Percentiles rank a stretch among this genome's conserved stretches.
Evolutionary conservation across 2,888 invertebrate genomes (phyloP).

Genomic region (Selenia dentaria): DNA sequence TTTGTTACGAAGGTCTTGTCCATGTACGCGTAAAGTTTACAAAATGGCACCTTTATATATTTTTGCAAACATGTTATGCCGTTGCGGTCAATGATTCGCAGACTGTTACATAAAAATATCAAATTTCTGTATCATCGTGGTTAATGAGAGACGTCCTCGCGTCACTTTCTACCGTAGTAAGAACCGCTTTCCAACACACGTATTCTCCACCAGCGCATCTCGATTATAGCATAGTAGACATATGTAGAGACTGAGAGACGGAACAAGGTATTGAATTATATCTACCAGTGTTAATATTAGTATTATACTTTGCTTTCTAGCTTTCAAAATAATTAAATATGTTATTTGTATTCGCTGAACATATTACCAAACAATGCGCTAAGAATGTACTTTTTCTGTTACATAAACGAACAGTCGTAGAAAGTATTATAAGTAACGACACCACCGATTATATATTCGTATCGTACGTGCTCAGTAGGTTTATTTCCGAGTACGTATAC

Average conservation of each 20-base stretch:
- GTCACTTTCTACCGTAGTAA: slow-evolving; percentile 53
- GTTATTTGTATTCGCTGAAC: neutral
- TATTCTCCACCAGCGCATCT: slow-evolving; percentile 12
- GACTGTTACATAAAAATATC: slow-evolving; percentile 35
- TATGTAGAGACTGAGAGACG: too few species aligned
- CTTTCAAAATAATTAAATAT: too few species aligned
- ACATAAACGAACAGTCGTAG: slow-evolving; percentile 46
- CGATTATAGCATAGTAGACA: too few species aligned
- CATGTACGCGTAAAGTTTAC: slow-evolving; percentile 44
- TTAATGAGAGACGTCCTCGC: slow-evolving; percentile 49
- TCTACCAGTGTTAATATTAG: too few species aligned
- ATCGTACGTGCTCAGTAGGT: slow-evolving; percentile 51
- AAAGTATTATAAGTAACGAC: slow-evolving; percentile 56
- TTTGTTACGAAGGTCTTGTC: slow-evolving; percentile 52
- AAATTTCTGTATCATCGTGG: slow-evolving; percentile 44
- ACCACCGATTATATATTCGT: slow-evolving; percentile 36
- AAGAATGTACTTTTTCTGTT: slow-evolving; percentile 16
- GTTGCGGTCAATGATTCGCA: slow-evolving; percentile 14
- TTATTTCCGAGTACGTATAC: slow-evolving; percentile 31
- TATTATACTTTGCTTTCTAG: too few species aligned
- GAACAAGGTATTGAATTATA: too few species aligned
- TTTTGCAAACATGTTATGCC: slow-evolving; percentile 24
- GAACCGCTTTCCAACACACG: slow-evolving; percentile 51
- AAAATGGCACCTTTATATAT: slow-evolving; percentile 26
- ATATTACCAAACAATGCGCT: slow-evolving; percentile 5